A percentile compares a stretch with the other conserved stretches of the same genome.
Evolutionary conservation across 2,113 vertebrate genomes (phyloP).

Genomic region (Tetrax tetrax): DNA sequence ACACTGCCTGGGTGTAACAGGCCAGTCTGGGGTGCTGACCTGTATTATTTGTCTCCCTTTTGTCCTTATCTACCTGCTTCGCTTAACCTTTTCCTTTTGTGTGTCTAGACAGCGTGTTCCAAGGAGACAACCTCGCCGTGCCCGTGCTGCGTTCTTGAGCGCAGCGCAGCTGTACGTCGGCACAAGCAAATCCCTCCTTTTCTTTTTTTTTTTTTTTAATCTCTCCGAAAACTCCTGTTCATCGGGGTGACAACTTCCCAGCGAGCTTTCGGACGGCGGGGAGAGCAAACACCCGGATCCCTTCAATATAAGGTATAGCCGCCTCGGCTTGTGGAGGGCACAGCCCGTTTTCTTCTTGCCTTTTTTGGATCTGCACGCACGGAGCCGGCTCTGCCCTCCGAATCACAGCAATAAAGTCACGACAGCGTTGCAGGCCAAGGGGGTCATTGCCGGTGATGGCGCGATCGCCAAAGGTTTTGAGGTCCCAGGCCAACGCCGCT

Average conservation of each 20-base stretch:
- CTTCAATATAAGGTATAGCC: background rate
- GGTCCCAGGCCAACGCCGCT: background rate
- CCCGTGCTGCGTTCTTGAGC: background rate
- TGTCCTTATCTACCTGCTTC: background rate
- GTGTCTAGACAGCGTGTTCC: background rate
- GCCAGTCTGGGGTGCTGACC: background rate
- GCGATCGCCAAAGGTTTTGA: background rate
- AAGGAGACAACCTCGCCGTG: background rate
- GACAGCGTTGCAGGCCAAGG: background rate
- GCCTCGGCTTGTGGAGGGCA: background rate
- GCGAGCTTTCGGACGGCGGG: background rate
- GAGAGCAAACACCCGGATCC: background rate
- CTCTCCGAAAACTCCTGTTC: background rate
- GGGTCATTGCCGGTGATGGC: background rate
- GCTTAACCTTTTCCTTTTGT: background rate
- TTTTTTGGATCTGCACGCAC: background rate
- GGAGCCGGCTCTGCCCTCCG: background rate
- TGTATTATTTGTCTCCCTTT: background rate
- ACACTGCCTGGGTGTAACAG: fast-evolving
- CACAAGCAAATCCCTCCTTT: background rate
- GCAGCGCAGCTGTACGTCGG: fast-evolving
- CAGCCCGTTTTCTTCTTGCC: background rate
- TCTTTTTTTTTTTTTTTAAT: background rate
- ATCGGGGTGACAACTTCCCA: background rate
- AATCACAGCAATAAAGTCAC: background rate